Percentiles rank a stretch among this genome's conserved stretches.
These are phyloP conservation scores for Trididemnum clinides DNA, from an alignment of 23 tunicate species.

Conservation along the genomic window DNA sequence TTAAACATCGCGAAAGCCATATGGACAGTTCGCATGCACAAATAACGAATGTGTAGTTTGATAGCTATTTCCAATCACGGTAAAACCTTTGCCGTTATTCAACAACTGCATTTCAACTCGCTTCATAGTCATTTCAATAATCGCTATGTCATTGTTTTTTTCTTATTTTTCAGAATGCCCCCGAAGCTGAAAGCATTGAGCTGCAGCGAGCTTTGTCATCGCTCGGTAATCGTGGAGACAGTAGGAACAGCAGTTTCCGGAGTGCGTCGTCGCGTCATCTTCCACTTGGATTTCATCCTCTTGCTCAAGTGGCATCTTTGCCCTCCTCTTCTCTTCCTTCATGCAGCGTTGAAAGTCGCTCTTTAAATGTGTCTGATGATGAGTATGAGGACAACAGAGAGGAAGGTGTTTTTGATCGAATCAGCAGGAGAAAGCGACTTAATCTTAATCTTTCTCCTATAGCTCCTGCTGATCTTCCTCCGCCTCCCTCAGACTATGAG, in stretches of 20 bases:
- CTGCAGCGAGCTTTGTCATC: not conserved
- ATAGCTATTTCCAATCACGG: no score
- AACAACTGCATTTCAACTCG: no score
- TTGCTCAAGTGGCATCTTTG: not conserved
- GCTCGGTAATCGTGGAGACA: conserved; percentile 4
- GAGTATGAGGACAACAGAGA: conserved; percentile 43
- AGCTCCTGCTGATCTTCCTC: conserved; percentile 70
- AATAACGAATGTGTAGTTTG: no score
- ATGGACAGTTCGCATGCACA: no score
- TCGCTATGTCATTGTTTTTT: not conserved
- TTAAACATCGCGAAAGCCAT: no score
- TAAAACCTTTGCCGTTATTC: no score
- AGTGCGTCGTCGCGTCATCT: conserved; percentile 40
- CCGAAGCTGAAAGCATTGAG: not conserved
- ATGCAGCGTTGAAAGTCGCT: conserved; percentile 9
- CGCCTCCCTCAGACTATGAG: conserved; percentile 57
- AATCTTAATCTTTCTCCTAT: conserved; percentile 42
- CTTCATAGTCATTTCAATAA: no score
- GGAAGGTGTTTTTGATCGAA: not conserved
- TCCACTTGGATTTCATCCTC: conserved; percentile 13
- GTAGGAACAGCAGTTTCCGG: conserved; percentile 49
- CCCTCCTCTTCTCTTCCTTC: not conserved
- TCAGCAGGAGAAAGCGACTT: not conserved
- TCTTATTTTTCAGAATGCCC: not conserved
- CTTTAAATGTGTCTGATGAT: conserved; percentile 12